Base-by-base conservation (phyloP, 1,140 invertebrate species). In the Parasteatoda tepidariorum region DNA sequence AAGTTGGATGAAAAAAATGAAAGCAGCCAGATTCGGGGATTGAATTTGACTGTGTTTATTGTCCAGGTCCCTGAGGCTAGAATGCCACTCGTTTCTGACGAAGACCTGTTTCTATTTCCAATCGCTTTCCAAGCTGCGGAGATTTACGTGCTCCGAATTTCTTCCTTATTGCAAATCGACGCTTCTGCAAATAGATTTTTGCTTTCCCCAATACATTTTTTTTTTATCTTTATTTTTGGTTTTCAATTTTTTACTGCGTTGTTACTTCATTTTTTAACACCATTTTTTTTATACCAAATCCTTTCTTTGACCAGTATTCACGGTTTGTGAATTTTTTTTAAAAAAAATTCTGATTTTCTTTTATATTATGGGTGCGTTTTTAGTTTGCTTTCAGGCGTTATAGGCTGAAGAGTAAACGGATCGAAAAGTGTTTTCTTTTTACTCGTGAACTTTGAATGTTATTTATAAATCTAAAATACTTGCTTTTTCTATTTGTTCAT, bases 31-130 rank as follows among this genome's bases (percentile, higher is more conserved):
- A 79, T 79, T 68, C 54, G 62, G 38, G 33, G 76, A 79, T 79
- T 79, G 76, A 79, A 79, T 79, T 79, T 68, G 76, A 79, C 76
- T 79, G 76, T 79, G 64, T 79, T 79, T 79, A 79, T 79, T 79
- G 76, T 79, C 54, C 76, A 68, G 66, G 41, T 79, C 48, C 48
- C 64, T 28, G 22, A 24, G 61, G 61, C 59, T 33, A 48, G 74
- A 78, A 33, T 26, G n/a, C 74, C 64, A 78, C 62, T 64, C 62
- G 74, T 78, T 66, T n/a, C 66, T 59, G 66, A 59, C 38, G 61
- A 15, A 34, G 31, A 33, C 31, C 64, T 79, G 62, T 79, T 79
- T 79, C 76, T 57, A 79, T 67, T 48, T 68, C 76, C 76, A 68
- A 59, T 38, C 76, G 41, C 38, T 38, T 68, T 78, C 61, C 74